phyloP scores from a whole-genome alignment of 2,113 vertebrate genomes.

The Nycticryphes semicollaris region DNA sequence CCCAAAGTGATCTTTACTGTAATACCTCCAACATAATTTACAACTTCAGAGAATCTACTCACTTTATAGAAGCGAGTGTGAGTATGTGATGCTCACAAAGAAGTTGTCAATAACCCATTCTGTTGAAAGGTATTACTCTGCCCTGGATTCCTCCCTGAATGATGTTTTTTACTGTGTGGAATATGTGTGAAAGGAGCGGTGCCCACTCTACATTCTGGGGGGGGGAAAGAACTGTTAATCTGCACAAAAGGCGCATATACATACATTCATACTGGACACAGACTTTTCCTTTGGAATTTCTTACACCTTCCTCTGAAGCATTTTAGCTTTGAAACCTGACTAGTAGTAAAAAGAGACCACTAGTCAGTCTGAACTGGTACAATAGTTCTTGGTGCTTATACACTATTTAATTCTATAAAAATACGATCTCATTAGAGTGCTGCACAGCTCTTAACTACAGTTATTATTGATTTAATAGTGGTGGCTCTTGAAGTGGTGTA shows the following conservation, averaged over 20 bases:
- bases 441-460: too few species aligned
- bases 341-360: background rate
- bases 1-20: background rate
- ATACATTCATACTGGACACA: background rate
- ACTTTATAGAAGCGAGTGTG: background rate
- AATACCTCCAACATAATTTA: background rate
- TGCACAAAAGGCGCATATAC: too few species aligned
- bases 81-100: background rate
- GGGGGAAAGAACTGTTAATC: background rate
- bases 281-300: background rate
- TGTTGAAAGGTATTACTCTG: background rate
- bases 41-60: accelerated
- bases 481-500: accelerated
- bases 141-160: background rate
- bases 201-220: accelerated
- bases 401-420: background rate
- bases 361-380: background rate
- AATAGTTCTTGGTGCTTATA: background rate
- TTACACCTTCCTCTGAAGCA: background rate
- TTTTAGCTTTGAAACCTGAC: background rate
- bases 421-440: accelerated
- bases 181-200: background rate
- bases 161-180: background rate
- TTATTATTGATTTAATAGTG: background rate
- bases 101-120: background rate